Percentiles rank a stretch among this genome's conserved stretches.
phyloP scores from a whole-genome alignment of 2,797 vertebrate genomes.

The Pseudomugil gertrudae region DNA sequence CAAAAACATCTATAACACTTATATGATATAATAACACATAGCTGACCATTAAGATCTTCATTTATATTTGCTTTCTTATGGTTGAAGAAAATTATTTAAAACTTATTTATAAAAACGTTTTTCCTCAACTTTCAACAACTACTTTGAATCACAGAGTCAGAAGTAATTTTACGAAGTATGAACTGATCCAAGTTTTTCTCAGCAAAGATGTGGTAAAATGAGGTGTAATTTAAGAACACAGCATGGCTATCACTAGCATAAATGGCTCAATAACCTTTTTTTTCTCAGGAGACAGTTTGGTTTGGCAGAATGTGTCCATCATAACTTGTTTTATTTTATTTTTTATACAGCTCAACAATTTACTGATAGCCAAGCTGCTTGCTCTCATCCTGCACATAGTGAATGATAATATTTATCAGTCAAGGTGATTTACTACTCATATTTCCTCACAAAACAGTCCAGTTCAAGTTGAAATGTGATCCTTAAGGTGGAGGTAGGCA shows the following conservation, averaged over 20 bases:
- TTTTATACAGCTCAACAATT: conserved; percentile 10
- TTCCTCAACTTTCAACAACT: not conserved
- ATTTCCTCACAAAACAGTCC: not conserved
- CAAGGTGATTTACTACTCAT: not conserved
- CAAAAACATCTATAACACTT: no score
- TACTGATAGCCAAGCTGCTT: conserved; percentile 5
- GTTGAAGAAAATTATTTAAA: no score
- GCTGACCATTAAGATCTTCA: not conserved
- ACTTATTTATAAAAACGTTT: no score
- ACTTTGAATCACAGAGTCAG: not conserved
- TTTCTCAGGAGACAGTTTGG: conserved; percentile 31
- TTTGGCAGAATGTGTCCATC: conserved; percentile 9
- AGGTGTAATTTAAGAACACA: conserved; percentile 32
- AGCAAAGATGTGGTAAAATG: conserved; percentile 33
- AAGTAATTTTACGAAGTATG: conserved; percentile 11
- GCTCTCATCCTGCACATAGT: not conserved
- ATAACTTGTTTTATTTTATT: not conserved
- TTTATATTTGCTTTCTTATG: not conserved
- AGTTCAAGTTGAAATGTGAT: conserved; percentile 9
- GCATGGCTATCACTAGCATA: conserved; percentile 13
- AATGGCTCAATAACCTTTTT: conserved; percentile 22
- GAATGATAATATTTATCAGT: conserved; percentile 12
- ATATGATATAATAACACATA: not conserved
- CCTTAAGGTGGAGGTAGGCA: not conserved
- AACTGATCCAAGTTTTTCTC: conserved; percentile 4